Percentiles rank a stretch among this genome's conserved stretches.
phyloP scores from a whole-genome alignment of 2,888 invertebrate species.

The Lepidochrysops patricia region DNA sequence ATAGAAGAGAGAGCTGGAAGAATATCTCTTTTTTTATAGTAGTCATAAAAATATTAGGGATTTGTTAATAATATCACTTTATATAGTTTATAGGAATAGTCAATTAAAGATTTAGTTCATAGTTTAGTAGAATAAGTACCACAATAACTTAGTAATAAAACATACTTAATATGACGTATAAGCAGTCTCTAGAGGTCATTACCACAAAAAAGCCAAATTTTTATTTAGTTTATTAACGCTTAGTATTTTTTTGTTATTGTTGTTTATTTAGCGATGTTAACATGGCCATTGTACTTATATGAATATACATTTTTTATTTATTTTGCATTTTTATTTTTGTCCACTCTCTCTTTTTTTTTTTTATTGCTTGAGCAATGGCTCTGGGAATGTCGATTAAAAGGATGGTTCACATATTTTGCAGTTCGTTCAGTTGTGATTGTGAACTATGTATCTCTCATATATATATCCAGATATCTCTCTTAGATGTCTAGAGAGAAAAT shows the following conservation, averaged over 20 bases:
- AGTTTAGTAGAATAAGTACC: background rate
- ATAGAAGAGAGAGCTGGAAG: background rate
- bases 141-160: background rate
- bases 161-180: too few species aligned
- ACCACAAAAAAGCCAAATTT: slow-evolving; percentile 4
- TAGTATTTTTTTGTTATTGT: slow-evolving; percentile 13
- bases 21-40: background rate
- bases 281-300: slow-evolving; percentile 66
- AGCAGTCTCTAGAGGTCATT: too few species aligned
- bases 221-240: background rate
- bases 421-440: too few species aligned
- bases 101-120: background rate
- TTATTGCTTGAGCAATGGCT: slow-evolving; percentile 47
- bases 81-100: background rate
- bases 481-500: too few species aligned
- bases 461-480: too few species aligned
- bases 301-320: slow-evolving; percentile 51
- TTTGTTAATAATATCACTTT: background rate
- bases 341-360: slow-evolving; percentile 14
- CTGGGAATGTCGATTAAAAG: slow-evolving; percentile 27
- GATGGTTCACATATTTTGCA: too few species aligned
- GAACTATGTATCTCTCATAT: too few species aligned
- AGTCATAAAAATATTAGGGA: background rate
- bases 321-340: slow-evolving; percentile 55
- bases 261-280: slow-evolving; percentile 30